phyloP scores from a whole-genome alignment of 2,797 vertebrate species.

The Malacoctenus gilli region DNA sequence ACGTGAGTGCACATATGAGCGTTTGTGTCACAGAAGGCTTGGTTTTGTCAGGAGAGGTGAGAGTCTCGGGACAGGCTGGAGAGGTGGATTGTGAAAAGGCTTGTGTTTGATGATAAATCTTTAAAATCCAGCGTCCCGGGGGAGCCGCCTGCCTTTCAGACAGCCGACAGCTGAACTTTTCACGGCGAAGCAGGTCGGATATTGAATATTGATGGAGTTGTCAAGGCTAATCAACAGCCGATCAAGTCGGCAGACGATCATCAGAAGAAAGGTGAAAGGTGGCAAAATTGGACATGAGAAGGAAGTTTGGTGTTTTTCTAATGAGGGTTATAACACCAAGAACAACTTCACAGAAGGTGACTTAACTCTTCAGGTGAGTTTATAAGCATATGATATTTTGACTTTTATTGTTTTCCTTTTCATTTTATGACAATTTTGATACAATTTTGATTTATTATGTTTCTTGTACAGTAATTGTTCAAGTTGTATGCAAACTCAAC shows the following conservation, averaged over 20 bases:
- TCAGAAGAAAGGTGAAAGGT: conserved; percentile 50
- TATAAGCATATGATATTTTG: too few relatives aligned
- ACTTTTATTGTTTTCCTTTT: too few relatives aligned
- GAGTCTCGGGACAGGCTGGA: conserved; percentile 3
- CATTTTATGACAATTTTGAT: too few relatives aligned
- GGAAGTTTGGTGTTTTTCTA: conserved; percentile 22
- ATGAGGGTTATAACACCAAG: conserved; percentile 15
- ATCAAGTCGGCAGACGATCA: conserved; percentile 38
- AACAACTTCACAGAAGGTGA: conserved; percentile 10
- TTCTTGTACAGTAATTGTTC: too few relatives aligned
- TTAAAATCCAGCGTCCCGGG: conserved; percentile 52
- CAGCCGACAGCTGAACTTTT: conserved; percentile 35
- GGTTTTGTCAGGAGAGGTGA: conserved; percentile 1
- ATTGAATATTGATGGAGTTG: conserved; percentile 35
- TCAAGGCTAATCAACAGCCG: conserved; percentile 39
- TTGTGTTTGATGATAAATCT: conserved; percentile 55
- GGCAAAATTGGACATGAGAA: conserved; percentile 11
- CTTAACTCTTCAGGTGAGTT: conserved; percentile 1
- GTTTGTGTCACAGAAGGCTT: too few relatives aligned
- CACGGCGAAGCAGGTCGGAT: conserved; percentile 16
- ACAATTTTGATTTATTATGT: too few relatives aligned
- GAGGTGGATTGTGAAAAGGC: conserved; percentile 25
- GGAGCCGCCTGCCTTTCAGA: conserved; percentile 4
- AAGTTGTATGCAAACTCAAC: too few relatives aligned
- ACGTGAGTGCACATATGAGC: too few relatives aligned